Base-by-base conservation (phyloP, 1,140 invertebrate species). In the Caenorhabditis tropicalis region DNA sequence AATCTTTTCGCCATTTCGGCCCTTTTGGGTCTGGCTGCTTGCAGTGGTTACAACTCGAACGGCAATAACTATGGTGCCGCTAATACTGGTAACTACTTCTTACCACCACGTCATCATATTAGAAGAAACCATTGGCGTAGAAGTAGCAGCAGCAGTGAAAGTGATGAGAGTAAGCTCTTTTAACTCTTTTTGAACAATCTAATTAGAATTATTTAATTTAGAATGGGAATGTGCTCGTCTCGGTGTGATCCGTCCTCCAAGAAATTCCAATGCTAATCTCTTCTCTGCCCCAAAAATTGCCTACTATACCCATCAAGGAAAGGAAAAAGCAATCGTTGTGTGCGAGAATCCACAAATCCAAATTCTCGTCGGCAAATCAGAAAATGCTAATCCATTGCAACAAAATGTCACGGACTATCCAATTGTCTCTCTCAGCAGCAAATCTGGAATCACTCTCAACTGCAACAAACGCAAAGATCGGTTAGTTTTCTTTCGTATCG, bases 281-380 rank as follows among this genome's bases (percentile, higher is more conserved):
- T 74, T 74, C n/a, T 43, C 4, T 24, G 36, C 33, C 9, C 65
- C 65, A 24, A 74, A 43, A 10, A 74, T 74, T 6, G 65, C 65
- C 5, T 74, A 74, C n/a, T 74, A 33, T 36, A 74, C 33, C 10
- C 33, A 21, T 24, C 0, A 74, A 0, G 65, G 65, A 43, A 24
- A 43, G 24, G 65, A 74, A 24, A 43, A 74, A 10, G 65, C 65
- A 33, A 74, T 74, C 19, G 36, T 43, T 74, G 65, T 74, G 4
- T 74, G 65, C 36, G 16, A 16, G 24, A 74, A 74, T 43, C 65
- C 65, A 9, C 65, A 74, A 43, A 21, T 74, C 10, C 65, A 74
- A 46, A 43, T 74, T 21, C 65, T 74, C n/a, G 65, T 74, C 27
- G 65, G 16, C 7, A 74, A 74, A 43, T 74, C 65, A 10, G 21